Base-by-base conservation (phyloP, 2,888 invertebrate species). In the Acleris holmiana region DNA sequence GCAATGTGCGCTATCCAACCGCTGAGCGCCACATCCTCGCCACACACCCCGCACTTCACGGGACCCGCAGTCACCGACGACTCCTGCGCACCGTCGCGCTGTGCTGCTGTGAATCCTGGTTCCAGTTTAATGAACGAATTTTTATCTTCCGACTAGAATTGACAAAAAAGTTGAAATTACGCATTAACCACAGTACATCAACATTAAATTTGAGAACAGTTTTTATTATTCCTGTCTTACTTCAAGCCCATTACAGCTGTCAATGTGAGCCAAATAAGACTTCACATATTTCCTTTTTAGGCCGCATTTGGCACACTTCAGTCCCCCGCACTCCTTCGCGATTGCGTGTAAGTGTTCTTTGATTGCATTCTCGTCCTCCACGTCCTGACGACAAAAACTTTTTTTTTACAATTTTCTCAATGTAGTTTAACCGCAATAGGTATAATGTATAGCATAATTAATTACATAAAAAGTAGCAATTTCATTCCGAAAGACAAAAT, bases 1-100 rank as follows among this genome's bases (percentile, higher is more conserved):
- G 92, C 80, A 66, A 93, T 94, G 73, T 94, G 95, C 7, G 73
- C 67, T 3, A 73, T 46, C 94, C 95, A 95, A 10, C 75, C 50
- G 1, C 61, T 71, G 61, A 78, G 84, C n/a, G 67, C 61, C 66
- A 94, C 71, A 67, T 82, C 79, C 68, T 74, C 68, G 7, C 84
- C 74, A 71, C 95, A 95, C 59, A 81, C 80, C 19, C 75, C 84
- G 65, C 85, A 85, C 62, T 72, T 76, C 4, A 76, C 71, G 8
- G 54, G 44, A 2, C n/a, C 44, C 0, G 48, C 8, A 13, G 18
- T 18, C 13, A 15, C 13, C 8, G 50, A 23, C 15, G 50, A 50
- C 23, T 21, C 19, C 8, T 17, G 21, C 23, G 41, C 55, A 4
- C 17, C 55, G 8, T 44, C 55, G 17, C 23, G 4, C 6, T 23